A percentile compares a stretch with the other conserved stretches of the same genome.
Evolutionary conservation across 2,888 invertebrate genomes (phyloP).

Genomic region (Mimumesa dahlbomi): DNA sequence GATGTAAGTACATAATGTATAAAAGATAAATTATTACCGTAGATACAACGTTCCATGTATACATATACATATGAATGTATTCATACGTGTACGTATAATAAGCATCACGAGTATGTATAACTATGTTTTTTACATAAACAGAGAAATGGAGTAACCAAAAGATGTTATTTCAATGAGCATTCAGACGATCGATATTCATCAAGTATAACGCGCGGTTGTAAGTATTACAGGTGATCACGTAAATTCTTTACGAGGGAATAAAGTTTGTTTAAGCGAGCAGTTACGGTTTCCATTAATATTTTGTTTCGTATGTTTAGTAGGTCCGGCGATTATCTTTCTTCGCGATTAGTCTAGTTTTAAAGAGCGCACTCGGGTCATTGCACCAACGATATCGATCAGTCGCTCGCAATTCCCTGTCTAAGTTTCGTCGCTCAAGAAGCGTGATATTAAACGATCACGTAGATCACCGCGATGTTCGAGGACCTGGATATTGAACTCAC

Average conservation of each 20-base stretch:
- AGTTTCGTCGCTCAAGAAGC: constrained; percentile 12
- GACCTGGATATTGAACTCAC: neutral
- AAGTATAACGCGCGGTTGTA: constrained; percentile 24
- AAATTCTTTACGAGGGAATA: neutral
- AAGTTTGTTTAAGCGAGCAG: neutral
- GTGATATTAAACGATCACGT: neutral
- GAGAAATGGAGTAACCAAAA: too few relatives aligned
- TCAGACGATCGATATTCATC: constrained; percentile 59
- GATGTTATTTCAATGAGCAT: constrained; percentile 56
- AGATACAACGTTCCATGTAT: too few relatives aligned
- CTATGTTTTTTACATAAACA: too few relatives aligned
- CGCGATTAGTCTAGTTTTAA: constrained; percentile 21
- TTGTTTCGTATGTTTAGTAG: neutral
- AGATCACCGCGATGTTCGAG: neutral
- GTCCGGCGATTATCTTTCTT: neutral
- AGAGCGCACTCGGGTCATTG: constrained; percentile 35
- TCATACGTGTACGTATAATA: too few relatives aligned
- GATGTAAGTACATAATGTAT: too few relatives aligned
- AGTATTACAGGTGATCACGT: neutral
- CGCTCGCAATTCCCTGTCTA: constrained; percentile 25
- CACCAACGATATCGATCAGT: constrained; percentile 47
- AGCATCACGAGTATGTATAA: too few relatives aligned
- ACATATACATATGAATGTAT: too few relatives aligned
- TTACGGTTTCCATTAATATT: neutral
- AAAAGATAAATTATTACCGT: too few relatives aligned